Evolutionary conservation across 1,140 invertebrate species (phyloP), one percentile per base, ranked within the genome.

Genomic region (Drosophila miranda): DNA sequence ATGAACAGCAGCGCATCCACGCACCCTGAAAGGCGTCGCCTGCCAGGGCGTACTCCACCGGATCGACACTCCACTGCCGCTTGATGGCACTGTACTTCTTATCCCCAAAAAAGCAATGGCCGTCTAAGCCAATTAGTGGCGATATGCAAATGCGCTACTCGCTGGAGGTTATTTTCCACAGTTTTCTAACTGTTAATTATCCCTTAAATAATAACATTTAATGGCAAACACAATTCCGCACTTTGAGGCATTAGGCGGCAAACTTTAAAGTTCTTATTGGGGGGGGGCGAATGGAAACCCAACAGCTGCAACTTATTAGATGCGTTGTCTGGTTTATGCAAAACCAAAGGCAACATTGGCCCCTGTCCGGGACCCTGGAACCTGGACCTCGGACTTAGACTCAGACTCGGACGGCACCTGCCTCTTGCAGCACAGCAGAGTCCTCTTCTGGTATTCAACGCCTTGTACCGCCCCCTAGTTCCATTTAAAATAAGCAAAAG

Each of bases 261-360:
- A 59, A 66, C 55, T 78, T 71, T 52, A 64, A 71, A 72, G 57
- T 75, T 69, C 63, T 46, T 56, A 28, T 52, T 54, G 21, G 55
- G 63, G 34, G 34, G 55, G 44, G 26, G 44, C 28, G 14, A 26
- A 51, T 55, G 42, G 53, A 45, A 42, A 72, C 76, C 78, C 77
- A 79, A 74, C 81, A 84, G 80, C 80, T 84, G 80, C 80, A 86
- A 81, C 68, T 84, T 84, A 76, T 81, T 80, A 84, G 80, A 86
- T 81, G 76, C 58, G 60, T 75, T 64, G 66, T 68, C 61, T 57
- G 67, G 48, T 75, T 71, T 84, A 86, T 86, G 80, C 81, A 84
- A 84, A 84, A 84, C 73, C 80, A 86, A 86, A 67, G 66, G 62
- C 68, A 84, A 86, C 81, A 84, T 67, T 77, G 77, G 57, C 77